These are phyloP conservation scores for Meles meles DNA, from an alignment of 2,113 vertebrate genomes.

Conservation along the genomic window DNA sequence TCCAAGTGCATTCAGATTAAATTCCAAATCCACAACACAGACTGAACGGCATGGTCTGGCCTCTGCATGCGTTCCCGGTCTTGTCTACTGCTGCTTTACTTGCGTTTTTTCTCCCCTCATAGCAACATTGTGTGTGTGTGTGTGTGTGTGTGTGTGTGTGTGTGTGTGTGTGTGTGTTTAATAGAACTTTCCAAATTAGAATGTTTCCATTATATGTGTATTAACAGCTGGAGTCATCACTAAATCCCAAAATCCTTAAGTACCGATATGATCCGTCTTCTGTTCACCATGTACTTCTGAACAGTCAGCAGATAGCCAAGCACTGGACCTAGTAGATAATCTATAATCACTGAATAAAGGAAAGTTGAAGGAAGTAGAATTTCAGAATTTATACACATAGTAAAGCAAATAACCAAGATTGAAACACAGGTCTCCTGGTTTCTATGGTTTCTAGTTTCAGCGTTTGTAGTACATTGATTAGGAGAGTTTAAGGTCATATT, in stretches of 20 bases:
- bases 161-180: neutral
- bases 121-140: neutral
- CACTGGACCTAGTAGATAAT: too few species aligned
- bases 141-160: too few species aligned
- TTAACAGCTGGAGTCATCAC: neutral
- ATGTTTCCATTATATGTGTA: neutral
- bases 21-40: neutral
- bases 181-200: neutral
- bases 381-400: neutral
- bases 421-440: neutral
- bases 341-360: neutral
- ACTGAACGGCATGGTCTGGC: too few species aligned
- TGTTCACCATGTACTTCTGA: neutral
- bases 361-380: neutral
- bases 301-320: neutral
- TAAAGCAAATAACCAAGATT: neutral
- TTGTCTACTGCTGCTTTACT: neutral
- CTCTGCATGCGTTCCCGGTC: neutral
- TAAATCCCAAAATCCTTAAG: neutral
- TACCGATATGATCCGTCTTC: neutral
- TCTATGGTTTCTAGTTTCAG: neutral
- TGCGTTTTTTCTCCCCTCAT: neutral
- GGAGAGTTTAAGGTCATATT: neutral
- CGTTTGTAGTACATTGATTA: neutral
- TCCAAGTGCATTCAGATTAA: neutral